Base-by-base conservation (phyloP, 30 jellyfish, hydroid and myxozoan species). In the Aurelia sp. region DNA sequence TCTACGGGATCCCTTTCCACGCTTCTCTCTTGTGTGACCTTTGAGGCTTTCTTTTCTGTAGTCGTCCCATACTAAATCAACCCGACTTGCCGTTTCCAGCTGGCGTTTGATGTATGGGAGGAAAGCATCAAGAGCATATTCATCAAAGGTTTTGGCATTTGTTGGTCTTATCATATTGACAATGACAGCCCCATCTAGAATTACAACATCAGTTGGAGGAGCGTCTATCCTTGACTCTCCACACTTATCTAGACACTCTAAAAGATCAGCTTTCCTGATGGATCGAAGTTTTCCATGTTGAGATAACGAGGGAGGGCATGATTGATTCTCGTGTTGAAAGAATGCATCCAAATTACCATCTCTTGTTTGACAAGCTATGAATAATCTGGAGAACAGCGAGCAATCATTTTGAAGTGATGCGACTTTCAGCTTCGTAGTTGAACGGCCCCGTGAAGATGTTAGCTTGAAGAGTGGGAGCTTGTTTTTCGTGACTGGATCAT, bases 21-120 rank as follows among this genome's bases (percentile, higher is more conserved):
- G 64, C 73, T 81, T 81, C 91, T 81, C 78, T 30, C 91, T 59
- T 64, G 85, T 81, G 77, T 66, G 82, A 52, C 91, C 83, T 67
- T 81, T 81, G 66, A 81, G 82, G 77, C 85, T 66, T 19, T 81
- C 91, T 67, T 15, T 67, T 67, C 41, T 64, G 83, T 67, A 66
- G 44, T 59, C 66, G 74, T 81, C 91, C 73, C 72, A 81, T 60
- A 65, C 91, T 52, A 64, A 52, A 81, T 81, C 91, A 27, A 27
- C 33, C 2, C 33, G 33, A 27, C 33, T 27, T 27, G 33, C 33
- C 2, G 33, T 27, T 27, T 27, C 33, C 33, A 27, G 33, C 33
- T 27, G 33, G 2, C 33, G 33, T 27, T 27, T 27, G 33, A 27
- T 27, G 33, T 27, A 27, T 2, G 33, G 33, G 2, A 27, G 33